Percentiles rank a stretch among this genome's conserved stretches.
Conservation (phyloP, 1,140 invertebrate species). For the Galleria mellonella region DNA sequence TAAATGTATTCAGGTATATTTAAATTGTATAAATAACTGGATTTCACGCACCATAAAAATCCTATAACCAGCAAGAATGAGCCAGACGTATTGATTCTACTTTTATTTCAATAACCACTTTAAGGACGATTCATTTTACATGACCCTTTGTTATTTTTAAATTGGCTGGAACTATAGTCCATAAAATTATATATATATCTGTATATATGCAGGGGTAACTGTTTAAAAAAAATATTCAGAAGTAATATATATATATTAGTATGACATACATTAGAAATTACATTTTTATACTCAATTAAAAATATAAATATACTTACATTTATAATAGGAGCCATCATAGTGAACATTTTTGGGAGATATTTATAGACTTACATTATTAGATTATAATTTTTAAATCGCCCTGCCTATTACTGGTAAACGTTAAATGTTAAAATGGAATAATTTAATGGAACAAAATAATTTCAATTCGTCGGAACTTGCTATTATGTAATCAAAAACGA, state of each 20-base stretch:
- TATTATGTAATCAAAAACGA: constrained; percentile 51
- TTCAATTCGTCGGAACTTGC: constrained; percentile 13
- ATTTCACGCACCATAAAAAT: constrained; percentile 61
- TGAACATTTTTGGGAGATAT: no score
- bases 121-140: constrained; percentile 50
- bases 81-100: constrained; percentile 37
- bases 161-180: constrained; percentile 43
- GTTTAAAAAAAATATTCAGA: no score
- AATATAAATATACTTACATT: no score
- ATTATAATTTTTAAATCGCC: background rate
- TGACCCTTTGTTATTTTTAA: constrained; percentile 58
- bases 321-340: no score
- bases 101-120: constrained; percentile 62
- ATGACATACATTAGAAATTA: no score
- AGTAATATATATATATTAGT: no score
- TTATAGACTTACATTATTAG: no score
- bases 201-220: background rate
- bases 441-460: constrained; percentile 16
- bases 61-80: constrained; percentile 45
- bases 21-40: constrained; percentile 48
- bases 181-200: background rate
- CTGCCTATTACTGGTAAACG: background rate
- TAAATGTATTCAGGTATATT: constrained; percentile 3
- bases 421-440: constrained; percentile 8
- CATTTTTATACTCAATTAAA: no score